phyloP scores from a whole-genome alignment of 2,888 invertebrate genomes.

The Epinotia brunnichana region DNA sequence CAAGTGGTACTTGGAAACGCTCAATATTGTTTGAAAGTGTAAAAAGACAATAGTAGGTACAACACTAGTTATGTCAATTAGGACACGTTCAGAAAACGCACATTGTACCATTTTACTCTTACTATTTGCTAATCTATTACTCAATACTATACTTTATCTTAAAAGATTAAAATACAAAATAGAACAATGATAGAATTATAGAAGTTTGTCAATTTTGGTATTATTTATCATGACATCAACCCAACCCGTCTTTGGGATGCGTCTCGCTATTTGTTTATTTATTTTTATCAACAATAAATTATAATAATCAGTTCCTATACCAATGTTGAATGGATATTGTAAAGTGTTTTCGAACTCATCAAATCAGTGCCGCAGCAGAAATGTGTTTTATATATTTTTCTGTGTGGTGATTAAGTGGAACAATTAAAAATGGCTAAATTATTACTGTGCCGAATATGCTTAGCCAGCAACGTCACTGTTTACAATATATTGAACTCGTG shows the following conservation, averaged over 20 bases:
- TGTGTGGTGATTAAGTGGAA: background rate
- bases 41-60: background rate
- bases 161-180: background rate
- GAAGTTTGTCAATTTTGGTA: background rate
- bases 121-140: background rate
- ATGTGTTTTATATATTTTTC: background rate
- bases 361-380: background rate
- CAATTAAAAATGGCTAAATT: conserved; percentile 49
- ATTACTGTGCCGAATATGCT: conserved; percentile 59
- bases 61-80: conserved; percentile 25
- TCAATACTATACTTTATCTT: background rate
- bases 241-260: conserved; percentile 3
- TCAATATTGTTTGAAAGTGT: background rate
- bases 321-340: background rate
- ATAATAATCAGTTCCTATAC: background rate
- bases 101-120: background rate
- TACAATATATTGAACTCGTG: conserved; percentile 52
- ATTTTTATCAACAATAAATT: conserved; percentile 19
- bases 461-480: conserved; percentile 53
- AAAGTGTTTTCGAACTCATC: background rate
- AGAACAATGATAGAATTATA: too few species aligned
- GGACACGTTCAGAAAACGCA: background rate
- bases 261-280: conserved; percentile 39
- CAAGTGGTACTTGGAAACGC: conserved; percentile 1
- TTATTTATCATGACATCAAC: background rate